Evolutionary conservation across 2,888 invertebrate genomes (phyloP).

Genomic region (Tenthredo distinguenda): DNA sequence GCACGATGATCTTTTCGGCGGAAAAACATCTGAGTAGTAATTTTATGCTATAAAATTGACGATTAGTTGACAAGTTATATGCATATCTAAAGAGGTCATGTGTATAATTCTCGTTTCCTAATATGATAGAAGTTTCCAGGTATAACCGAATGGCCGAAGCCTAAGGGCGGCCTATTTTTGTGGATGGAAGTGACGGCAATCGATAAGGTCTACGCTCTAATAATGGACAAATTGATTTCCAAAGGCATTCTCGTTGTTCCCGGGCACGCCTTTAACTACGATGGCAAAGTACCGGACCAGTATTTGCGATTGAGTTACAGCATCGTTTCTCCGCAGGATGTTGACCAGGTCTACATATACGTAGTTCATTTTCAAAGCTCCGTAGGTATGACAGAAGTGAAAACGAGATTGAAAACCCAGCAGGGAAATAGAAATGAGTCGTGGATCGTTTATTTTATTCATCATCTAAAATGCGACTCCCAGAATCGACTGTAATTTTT

Average conservation of each 20-base stretch:
- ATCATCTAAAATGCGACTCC: not conserved
- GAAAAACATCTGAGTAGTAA: conserved; percentile 82
- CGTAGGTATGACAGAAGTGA: not conserved
- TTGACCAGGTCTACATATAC: conserved; percentile 80
- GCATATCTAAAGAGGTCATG: not conserved
- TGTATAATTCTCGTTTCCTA: not conserved
- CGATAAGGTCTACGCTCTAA: conserved; percentile 85
- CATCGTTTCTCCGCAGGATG: conserved; percentile 82
- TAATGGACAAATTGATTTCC: conserved; percentile 83
- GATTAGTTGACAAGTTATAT: not conserved
- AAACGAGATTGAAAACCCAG: not conserved
- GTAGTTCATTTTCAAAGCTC: not conserved
- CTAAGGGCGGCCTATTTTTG: conserved; percentile 88
- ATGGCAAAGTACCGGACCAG: conserved; percentile 81
- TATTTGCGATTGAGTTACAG: conserved; percentile 87
- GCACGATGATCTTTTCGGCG: conserved; percentile 82
- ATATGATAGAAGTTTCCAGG: conserved; percentile 71
- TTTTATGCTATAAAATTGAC: not conserved
- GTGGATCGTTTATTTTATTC: not conserved
- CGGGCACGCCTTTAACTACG: conserved; percentile 85
- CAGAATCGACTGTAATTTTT: conserved; percentile 8
- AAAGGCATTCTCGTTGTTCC: conserved; percentile 86
- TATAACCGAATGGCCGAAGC: conserved; percentile 85
- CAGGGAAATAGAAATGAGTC: not conserved
- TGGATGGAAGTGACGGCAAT: conserved; percentile 86